Percentiles rank a stretch among this genome's conserved stretches.
Conservation (phyloP, 2,888 invertebrate species). For the Spicauda simplicius region DNA sequence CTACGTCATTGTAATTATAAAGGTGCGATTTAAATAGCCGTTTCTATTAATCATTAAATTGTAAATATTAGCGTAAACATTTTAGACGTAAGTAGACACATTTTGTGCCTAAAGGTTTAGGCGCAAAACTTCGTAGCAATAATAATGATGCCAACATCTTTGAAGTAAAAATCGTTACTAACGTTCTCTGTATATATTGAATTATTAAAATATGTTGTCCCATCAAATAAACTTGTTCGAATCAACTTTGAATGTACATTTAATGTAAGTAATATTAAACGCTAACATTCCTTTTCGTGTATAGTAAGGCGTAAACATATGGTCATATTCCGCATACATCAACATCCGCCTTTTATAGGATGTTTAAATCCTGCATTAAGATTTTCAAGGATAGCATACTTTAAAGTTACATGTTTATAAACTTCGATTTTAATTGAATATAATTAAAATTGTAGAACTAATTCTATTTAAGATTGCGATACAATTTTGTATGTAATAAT, state of each 20-base stretch:
- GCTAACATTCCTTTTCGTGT: constrained; percentile 76
- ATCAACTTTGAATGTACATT: constrained; percentile 65
- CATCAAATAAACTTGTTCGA: constrained; percentile 61
- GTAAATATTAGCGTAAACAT: constrained; percentile 78
- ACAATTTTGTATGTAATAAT: constrained; percentile 25
- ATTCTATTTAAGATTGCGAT: constrained; percentile 16
- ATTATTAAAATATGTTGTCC: constrained; percentile 68
- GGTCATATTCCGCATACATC: not conserved
- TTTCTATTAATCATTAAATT: constrained; percentile 71
- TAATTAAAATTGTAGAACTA: constrained; percentile 18
- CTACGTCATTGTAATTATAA: no score
- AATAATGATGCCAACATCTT: constrained; percentile 79
- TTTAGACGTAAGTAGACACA: constrained; percentile 77
- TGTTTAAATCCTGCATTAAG: constrained; percentile 5
- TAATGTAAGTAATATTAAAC: constrained; percentile 73
- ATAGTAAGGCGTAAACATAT: constrained; percentile 40
- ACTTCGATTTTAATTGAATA: constrained; percentile 20
- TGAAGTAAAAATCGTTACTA: constrained; percentile 68
- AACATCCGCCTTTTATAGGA: constrained; percentile 8
- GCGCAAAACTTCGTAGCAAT: constrained; percentile 78
- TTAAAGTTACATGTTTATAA: constrained; percentile 12
- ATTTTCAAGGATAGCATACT: constrained; percentile 7
- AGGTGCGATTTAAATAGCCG: constrained; percentile 54
- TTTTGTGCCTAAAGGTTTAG: constrained; percentile 77
- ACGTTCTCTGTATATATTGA: constrained; percentile 75